Evolutionary conservation across 2,888 invertebrate genomes (phyloP), one percentile per base, ranked within the genome.

Genomic region (Anaspis maculata): DNA sequence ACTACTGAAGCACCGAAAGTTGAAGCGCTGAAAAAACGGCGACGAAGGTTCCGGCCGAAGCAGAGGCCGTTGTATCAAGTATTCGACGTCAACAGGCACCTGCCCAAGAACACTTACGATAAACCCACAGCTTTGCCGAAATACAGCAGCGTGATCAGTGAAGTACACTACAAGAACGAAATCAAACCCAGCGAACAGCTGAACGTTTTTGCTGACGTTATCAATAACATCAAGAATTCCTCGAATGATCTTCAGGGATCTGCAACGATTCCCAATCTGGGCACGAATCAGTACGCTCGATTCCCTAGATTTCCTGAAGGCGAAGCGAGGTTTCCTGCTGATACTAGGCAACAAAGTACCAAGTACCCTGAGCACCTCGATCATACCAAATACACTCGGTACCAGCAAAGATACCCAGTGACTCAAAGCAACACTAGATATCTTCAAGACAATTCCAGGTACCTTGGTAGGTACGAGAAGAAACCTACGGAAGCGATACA

Each of bases 191-290:
- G 54, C 35, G 66, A 67, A 34, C 67, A 72, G 42, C 51, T 64
- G 14, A 62, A 60, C 41, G 61, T 72, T 1, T 70, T 71, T 35
- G 56, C 59, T n/a, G 72, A 73, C 48, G 55, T 73, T 23, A 56
- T 72, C 30, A 60, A 69, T 30, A 72, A 70, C 44, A 69, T 72
- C 16, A 63, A 58, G 38, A 61, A 59, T 42, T 47, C 53, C 4
- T 49, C 57, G 1, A 38, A 38, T 14, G 42, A 53, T 15, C 37
- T 38, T 1, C 16, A 41, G 9, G 19, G 5, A 9, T 5, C 19
- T 5, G 5, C 19, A 5, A 19, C 5, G 5, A n/a, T n/a, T n/a
- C n/a, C n/a, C n/a, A n/a, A n/a, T n/a, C 9, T 9, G 5, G 19
- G 19, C 5, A 5, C 9, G 5, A 19, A 19, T 9, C 19, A 19